phyloP scores from a whole-genome alignment of 2,888 invertebrate genomes.

The Tetragnatha montana region DNA sequence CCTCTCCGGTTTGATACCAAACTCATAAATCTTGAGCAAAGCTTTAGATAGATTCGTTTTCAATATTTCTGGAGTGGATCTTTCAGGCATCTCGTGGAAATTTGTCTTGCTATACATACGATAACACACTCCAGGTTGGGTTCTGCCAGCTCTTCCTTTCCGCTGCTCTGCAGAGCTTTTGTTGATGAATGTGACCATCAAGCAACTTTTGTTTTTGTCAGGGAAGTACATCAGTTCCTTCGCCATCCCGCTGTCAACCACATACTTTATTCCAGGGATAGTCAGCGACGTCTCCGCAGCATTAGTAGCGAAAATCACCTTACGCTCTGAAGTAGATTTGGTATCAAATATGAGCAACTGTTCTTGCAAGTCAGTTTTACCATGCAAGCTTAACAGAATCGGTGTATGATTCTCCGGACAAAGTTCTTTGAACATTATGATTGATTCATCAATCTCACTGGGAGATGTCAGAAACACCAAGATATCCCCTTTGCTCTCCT shows the following conservation, averaged over 20 bases:
- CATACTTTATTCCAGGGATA: conserved; percentile 76
- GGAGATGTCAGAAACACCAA: conserved; percentile 72
- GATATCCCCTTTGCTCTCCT: conserved; percentile 74
- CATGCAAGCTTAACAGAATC: conserved; percentile 69
- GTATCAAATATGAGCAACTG: conserved; percentile 74
- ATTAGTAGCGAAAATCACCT: conserved; percentile 77
- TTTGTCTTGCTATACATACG: conserved; percentile 75
- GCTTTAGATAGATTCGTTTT: conserved; percentile 69
- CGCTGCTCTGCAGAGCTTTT: conserved; percentile 77
- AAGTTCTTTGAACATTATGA: conserved; percentile 51
- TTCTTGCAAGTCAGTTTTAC: conserved; percentile 75
- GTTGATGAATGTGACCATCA: conserved; percentile 74
- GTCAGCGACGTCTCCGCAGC: conserved; percentile 77
- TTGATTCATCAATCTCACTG: conserved; percentile 74
- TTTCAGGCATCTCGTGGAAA: conserved; percentile 74
- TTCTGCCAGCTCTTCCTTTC: conserved; percentile 77
- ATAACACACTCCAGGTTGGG: conserved; percentile 75
- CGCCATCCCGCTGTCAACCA: conserved; percentile 76
- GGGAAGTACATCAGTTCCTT: conserved; percentile 76
- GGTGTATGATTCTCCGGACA: conserved; percentile 34
- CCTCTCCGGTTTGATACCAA: conserved; percentile 73
- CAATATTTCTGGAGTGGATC: conserved; percentile 76
- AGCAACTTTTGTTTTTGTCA: conserved; percentile 74
- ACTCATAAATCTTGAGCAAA: conserved; percentile 64
- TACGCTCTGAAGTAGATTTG: conserved; percentile 72